phyloP scores from a whole-genome alignment of 2,888 invertebrate species.

The Adelognathus sp. region DNA sequence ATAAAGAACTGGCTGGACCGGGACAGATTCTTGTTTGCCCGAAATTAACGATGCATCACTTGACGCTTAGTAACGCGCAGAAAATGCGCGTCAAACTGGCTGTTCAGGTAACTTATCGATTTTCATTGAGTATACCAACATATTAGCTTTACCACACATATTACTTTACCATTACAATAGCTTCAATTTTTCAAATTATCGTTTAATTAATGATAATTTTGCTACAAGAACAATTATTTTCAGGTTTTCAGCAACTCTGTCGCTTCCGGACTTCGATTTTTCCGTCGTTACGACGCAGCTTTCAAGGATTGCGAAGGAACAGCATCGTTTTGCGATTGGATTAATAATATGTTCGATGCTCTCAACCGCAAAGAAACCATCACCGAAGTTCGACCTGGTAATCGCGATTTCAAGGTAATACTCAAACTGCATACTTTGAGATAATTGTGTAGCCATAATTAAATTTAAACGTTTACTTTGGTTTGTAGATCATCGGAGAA shows the following conservation, averaged over 20 bases:
- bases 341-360: slow-evolving; percentile 55
- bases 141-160: not conserved
- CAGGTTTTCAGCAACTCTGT: slow-evolving; percentile 54
- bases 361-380: slow-evolving; percentile 41
- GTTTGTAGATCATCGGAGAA: slow-evolving; percentile 44
- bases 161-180: no score
- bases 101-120: slow-evolving; percentile 38
- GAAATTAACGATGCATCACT: slow-evolving; percentile 39
- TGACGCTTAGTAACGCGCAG: slow-evolving; percentile 36
- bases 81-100: slow-evolving; percentile 48
- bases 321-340: slow-evolving; percentile 51
- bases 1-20: slow-evolving; percentile 28
- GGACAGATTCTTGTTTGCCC: slow-evolving; percentile 42
- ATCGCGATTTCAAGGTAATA: slow-evolving; percentile 47
- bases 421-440: not conserved
- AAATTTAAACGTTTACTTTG: not conserved
- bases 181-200: no score
- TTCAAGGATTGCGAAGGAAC: slow-evolving; percentile 44
- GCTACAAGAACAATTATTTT: not conserved
- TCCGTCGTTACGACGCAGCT: slow-evolving; percentile 24
- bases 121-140: not conserved
- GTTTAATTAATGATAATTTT: not conserved
- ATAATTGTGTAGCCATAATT: not conserved
- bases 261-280: slow-evolving; percentile 41
- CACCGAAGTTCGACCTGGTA: slow-evolving; percentile 35